Evolutionary conservation across 64 coral and sea anemone species (phyloP).

Genomic region (Catalaphyllia jardinei): DNA sequence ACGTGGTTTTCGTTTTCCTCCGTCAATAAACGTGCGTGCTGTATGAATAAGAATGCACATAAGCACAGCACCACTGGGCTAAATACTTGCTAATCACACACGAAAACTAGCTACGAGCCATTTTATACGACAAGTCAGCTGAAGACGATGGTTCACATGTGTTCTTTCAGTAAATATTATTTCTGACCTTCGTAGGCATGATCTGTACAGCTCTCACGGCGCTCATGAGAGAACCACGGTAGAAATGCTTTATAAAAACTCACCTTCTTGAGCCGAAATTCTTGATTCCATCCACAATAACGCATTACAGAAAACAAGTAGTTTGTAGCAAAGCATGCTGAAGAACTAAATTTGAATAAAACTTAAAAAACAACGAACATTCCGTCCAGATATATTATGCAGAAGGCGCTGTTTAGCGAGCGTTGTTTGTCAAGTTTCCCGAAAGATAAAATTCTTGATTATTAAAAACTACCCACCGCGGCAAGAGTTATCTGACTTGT

Average conservation of each 20-base stretch:
- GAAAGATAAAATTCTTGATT: neutral
- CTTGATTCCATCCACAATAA: neutral
- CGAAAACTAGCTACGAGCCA: too few species aligned
- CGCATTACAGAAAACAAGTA: constrained; percentile 1
- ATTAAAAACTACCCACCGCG: neutral
- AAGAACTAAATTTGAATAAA: neutral
- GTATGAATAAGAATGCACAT: too few species aligned
- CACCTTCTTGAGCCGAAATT: constrained; percentile 15
- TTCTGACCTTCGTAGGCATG: too few species aligned
- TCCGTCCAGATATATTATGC: too few species aligned
- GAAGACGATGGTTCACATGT: too few species aligned
- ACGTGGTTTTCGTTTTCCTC: neutral
- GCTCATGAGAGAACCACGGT: neutral
- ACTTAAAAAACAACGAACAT: neutral
- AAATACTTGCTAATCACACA: neutral
- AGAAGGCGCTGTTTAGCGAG: too few species aligned
- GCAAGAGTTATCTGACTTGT: neutral
- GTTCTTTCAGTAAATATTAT: too few species aligned
- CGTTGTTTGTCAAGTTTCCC: neutral
- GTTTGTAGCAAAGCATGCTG: neutral
- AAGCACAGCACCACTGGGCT: neutral
- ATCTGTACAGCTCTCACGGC: neutral
- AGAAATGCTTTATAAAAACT: neutral
- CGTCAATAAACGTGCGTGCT: neutral
- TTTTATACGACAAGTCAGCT: too few species aligned